Evolutionary conservation across 2,113 vertebrate species (phyloP), one percentile per base, ranked within the genome.

Genomic region (Ptychochromis oligacanthus): DNA sequence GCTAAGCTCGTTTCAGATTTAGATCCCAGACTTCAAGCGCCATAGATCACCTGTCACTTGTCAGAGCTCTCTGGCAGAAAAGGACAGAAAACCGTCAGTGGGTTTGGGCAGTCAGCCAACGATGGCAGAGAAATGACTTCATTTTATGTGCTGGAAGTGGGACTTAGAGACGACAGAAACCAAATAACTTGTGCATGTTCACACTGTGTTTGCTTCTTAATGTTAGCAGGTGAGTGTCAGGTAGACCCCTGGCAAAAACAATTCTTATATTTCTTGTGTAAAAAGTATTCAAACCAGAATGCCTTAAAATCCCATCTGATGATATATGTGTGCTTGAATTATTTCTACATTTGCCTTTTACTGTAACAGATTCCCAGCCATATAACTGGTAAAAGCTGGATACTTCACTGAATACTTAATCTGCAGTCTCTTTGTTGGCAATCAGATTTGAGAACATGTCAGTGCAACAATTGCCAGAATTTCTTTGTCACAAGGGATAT

Each of bases 31-130:
- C 90, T 93, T 84, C 76, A 81, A 90, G 93, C 88, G 89, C 80
- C 89, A 92, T 92, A 91, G 90, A 93, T 95, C 94, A 95, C 89
- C 89, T 93, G 92, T 93, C 93, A 94, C 84, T 91, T 91, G 90
- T 92, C 90, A 87, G 58, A 70, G 83, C 82, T 83, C 72, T 2
- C 75, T 74, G 90, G 82, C 82, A 90, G 90, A 77, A 87, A 89
- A 89, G 91, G 90, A 91, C 88, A 91, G 85, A 85, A 88, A 91
- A 77, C 74, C 61, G 54, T 92, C 83, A 81, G 74, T 58, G 46
- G 88, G 85, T 88, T 85, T 75, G 87, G 90, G 91, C 79, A 84
- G 86, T 86, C 36, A 75, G 81, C 87, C 91, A 91, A 55, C 58
- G 26, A 78, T 2, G 61, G 75, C 83, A 77, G 77, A 92, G 79